phyloP scores from a whole-genome alignment of 2,888 invertebrate genomes.

The Venustoraphidia nigricollis region DNA sequence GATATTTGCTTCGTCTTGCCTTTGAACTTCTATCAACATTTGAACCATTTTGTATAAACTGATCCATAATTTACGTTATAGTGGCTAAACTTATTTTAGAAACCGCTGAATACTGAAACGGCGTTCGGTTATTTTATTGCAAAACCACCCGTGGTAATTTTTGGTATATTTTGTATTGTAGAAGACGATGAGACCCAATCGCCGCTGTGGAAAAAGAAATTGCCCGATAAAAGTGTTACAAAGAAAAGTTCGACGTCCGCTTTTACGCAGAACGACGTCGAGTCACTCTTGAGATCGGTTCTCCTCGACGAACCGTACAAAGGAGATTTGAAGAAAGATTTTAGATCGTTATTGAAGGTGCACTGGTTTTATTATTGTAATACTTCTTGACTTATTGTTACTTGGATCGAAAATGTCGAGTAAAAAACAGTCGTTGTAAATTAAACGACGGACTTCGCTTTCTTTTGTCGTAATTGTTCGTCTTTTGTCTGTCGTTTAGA shows the following conservation, averaged over 20 bases:
- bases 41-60: too few species aligned
- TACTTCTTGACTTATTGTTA: neutral
- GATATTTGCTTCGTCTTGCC: too few species aligned
- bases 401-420: neutral
- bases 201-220: constrained; percentile 8
- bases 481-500: too few species aligned
- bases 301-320: constrained; percentile 8
- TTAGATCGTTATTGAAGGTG: constrained; percentile 23
- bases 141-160: constrained; percentile 14
- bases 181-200: constrained; percentile 17
- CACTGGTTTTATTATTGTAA: neutral
- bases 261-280: neutral
- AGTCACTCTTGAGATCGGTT: neutral
- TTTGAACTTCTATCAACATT: too few species aligned
- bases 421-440: neutral
- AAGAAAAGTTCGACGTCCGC: neutral
- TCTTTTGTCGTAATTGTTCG: too few species aligned
- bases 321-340: constrained; percentile 21
- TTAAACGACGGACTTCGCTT: too few species aligned
- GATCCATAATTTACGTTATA: too few species aligned
- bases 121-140: too few species aligned
- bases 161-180: constrained; percentile 17
- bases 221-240: neutral
- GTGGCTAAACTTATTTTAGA: too few species aligned
- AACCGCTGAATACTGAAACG: too few species aligned